Evolutionary conservation across 2,113 vertebrate genomes (phyloP), one percentile per base, ranked within the genome.

Genomic region (Alligator sinensis): DNA sequence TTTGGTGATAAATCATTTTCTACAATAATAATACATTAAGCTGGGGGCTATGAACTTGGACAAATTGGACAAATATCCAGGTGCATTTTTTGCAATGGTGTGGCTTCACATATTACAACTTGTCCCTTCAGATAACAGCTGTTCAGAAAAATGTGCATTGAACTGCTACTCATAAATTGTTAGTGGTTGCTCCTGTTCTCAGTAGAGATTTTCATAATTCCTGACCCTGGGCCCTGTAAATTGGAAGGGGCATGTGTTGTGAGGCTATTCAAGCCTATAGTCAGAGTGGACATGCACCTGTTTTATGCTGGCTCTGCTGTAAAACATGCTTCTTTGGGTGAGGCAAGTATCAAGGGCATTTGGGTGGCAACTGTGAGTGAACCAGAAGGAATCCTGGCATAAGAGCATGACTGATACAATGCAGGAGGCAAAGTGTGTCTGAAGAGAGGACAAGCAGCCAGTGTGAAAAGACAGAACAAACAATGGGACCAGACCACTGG

Each of bases 151-250:
- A 80, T 28, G 54, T 58, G 58, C 59, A 94, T 75, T 82, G 77
- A 93, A 92, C 87, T 89, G 59, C 78, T 25, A 21, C 81, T 81
- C 24, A 2, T 82, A 90, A 85, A 85, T 94, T 94, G 93, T 91
- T 94, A 74, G 55, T 88, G 34, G 78, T 94, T 95, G 88, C 83
- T 88, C 19, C 92, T 82, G 28, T 74, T 74, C 70, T 72, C 34
- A 47, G 9, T 47, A 74, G 34, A 93, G 84, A 82, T 97, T 81
- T 84, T 93, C 87, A 86, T 88, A 95, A 86, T 97, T 97, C 92
- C 95, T 95, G 91, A 84, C 89, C 57, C 22, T 9, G 59, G 63
- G 64, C 90, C 79, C 0, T 0, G 19, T 59, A 66, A 80, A n/a
- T 88, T 22, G n/a, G 75, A 28, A 55, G 11, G 3, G 54, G 87